phyloP scores from a whole-genome alignment of 2,888 invertebrate genomes.

The Morpho achilles region DNA sequence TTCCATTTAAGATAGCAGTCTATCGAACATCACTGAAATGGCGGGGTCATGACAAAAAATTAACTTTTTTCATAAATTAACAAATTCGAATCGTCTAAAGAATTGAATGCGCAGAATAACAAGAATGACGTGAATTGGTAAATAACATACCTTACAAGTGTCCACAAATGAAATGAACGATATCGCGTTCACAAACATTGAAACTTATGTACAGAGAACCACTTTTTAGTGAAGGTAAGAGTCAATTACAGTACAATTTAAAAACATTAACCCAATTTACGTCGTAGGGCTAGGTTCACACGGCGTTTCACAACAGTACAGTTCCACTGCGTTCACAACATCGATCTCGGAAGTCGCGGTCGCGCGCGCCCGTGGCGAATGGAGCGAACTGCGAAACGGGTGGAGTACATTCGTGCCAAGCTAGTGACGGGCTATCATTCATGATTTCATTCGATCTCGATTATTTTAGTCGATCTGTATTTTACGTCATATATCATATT shows the following conservation, averaged over 20 bases:
- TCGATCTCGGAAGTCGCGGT: slow-evolving; percentile 52
- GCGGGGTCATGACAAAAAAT: slow-evolving; percentile 2
- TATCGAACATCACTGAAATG: background rate
- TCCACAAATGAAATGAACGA: slow-evolving; percentile 33
- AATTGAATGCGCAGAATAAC: slow-evolving; percentile 49
- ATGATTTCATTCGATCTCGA: slow-evolving; percentile 26
- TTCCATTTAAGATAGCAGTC: background rate
- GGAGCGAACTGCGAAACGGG: slow-evolving; percentile 31
- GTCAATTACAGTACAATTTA: slow-evolving; percentile 32
- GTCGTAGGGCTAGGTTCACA: slow-evolving; percentile 51
- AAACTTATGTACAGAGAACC: slow-evolving; percentile 28
- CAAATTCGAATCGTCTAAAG: slow-evolving; percentile 36
- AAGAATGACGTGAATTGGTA: slow-evolving; percentile 56
- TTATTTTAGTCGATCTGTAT: slow-evolving; percentile 17
- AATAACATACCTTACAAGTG: slow-evolving; percentile 58
- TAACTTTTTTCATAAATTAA: slow-evolving; percentile 5
- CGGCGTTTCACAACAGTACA: slow-evolving; percentile 55
- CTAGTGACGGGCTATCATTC: slow-evolving; percentile 32
- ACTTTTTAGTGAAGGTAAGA: slow-evolving; percentile 33
- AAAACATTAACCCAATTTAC: slow-evolving; percentile 56
- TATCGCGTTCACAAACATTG: slow-evolving; percentile 35
- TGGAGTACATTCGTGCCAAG: slow-evolving; percentile 36
- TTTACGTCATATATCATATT: too few relatives aligned
- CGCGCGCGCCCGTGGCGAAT: slow-evolving; percentile 39
- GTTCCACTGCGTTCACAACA: slow-evolving; percentile 45